phyloP scores from a whole-genome alignment of 2,113 vertebrate genomes.

The Eudyptes chrysolophus region DNA sequence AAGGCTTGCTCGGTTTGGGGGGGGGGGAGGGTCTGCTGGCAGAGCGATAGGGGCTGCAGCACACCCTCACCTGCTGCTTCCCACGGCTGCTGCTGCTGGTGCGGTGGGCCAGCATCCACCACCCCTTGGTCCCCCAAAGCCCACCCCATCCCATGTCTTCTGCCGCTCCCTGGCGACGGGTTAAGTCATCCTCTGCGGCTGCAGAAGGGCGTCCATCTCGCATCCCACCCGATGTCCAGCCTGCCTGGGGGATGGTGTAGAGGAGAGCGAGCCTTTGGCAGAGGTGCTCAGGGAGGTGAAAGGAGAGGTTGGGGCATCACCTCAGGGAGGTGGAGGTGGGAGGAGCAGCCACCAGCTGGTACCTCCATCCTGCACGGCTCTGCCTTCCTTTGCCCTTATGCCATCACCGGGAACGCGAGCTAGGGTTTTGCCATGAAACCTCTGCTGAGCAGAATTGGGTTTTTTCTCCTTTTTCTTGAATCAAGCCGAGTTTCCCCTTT shows the following conservation, averaged over 20 bases:
- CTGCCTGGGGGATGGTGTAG: accelerated
- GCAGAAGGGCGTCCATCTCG: not conserved
- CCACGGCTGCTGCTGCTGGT: not conserved
- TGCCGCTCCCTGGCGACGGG: not conserved
- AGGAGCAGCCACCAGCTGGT: not conserved
- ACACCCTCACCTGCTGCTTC: not conserved
- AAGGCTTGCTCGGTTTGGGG: not conserved
- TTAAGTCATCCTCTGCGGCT: not conserved
- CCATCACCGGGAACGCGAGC: not conserved
- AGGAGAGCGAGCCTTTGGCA: not conserved
- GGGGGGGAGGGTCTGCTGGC: not conserved
- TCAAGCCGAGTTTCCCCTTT: not conserved
- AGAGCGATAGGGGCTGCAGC: not conserved
- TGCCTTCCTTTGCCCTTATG: not conserved
- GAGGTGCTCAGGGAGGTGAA: not conserved
- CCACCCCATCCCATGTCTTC: not conserved
- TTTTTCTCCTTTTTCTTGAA: not conserved
- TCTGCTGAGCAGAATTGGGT: not conserved
- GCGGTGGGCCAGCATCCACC: not conserved
- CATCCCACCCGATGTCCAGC: not conserved
- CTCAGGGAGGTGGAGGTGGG: not conserved
- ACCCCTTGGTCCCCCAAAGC: not conserved
- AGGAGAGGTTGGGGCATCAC: not conserved
- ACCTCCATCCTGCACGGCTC: not conserved
- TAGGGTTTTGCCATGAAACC: not conserved